These are phyloP conservation scores for Megalops atlanticus DNA, from an alignment of 2,113 vertebrate genomes.

Conservation along the genomic window DNA sequence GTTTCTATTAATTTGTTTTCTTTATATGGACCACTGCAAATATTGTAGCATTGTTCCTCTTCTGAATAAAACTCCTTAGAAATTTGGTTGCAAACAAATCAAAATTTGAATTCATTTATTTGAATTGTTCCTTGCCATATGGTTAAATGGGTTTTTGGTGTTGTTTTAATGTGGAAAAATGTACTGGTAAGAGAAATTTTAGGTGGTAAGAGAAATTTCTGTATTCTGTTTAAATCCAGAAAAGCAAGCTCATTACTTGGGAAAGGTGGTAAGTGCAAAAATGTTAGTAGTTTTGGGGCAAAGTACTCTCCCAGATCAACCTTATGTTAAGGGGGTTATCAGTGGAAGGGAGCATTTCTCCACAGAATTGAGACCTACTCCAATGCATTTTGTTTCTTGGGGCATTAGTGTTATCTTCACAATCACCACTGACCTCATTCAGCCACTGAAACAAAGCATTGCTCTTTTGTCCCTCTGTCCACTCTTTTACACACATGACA, in stretches of 20 bases:
- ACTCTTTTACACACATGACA: not conserved
- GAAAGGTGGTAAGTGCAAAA: not conserved
- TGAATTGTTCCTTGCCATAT: too few relatives aligned
- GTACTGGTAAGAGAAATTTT: too few relatives aligned
- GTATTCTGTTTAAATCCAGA: not conserved
- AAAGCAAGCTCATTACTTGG: not conserved
- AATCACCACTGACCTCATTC: not conserved
- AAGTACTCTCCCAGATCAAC: not conserved
- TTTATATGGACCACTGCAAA: not conserved
- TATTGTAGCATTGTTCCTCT: not conserved
- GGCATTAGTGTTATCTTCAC: constrained; percentile 6
- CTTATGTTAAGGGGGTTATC: not conserved
- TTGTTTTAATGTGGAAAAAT: too few relatives aligned
- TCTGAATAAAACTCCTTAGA: not conserved
- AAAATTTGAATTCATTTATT: not conserved
- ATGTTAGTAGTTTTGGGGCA: not conserved
- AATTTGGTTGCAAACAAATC: not conserved
- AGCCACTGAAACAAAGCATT: not conserved
- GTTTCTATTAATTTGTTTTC: constrained; percentile 24
- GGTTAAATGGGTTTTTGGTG: too few relatives aligned
- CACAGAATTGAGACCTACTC: not conserved
- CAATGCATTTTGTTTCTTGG: not conserved
- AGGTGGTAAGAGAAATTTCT: not conserved
- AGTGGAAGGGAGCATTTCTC: not conserved
- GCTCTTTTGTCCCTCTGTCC: not conserved